These are phyloP conservation scores for Anarhynchus alexandrinus DNA, from an alignment of 2,113 vertebrate species.

Conservation along the genomic window DNA sequence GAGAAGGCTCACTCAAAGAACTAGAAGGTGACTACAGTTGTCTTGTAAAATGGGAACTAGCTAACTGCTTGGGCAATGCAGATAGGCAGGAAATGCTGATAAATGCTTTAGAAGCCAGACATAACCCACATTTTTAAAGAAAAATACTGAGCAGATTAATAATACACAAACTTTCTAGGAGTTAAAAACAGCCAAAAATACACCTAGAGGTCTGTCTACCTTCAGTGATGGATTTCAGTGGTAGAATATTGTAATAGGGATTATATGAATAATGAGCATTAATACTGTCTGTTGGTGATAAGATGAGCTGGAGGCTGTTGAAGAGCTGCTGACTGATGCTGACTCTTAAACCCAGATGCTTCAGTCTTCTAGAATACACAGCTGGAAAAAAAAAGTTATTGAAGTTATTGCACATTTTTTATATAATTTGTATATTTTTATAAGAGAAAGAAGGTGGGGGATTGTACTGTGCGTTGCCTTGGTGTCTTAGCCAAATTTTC, in stretches of 20 bases:
- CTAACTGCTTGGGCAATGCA: not conserved
- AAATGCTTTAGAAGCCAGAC: not conserved
- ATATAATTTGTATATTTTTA: not conserved
- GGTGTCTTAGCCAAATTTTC: not conserved
- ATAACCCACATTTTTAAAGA: not conserved
- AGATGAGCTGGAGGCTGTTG: not conserved
- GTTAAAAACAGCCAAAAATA: not conserved
- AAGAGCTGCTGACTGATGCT: not conserved
- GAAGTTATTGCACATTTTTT: not conserved
- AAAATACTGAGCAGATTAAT: not conserved
- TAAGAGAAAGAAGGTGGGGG: not conserved
- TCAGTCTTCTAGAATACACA: not conserved
- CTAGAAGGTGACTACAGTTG: not conserved
- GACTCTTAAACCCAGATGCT: not conserved
- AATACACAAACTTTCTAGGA: not conserved
- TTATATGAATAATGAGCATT: not conserved
- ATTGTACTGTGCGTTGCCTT: not conserved
- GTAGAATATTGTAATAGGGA: not conserved
- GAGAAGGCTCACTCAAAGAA: not conserved
- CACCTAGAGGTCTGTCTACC: not conserved
- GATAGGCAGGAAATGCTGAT: not conserved
- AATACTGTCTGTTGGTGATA: not conserved
- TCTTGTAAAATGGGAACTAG: too few species aligned
- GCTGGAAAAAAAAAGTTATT: not conserved
- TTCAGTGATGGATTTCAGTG: not conserved